These are phyloP conservation scores for Megaleporinus macrocephalus DNA, from an alignment of 2,113 vertebrate species.

Conservation along the genomic window DNA sequence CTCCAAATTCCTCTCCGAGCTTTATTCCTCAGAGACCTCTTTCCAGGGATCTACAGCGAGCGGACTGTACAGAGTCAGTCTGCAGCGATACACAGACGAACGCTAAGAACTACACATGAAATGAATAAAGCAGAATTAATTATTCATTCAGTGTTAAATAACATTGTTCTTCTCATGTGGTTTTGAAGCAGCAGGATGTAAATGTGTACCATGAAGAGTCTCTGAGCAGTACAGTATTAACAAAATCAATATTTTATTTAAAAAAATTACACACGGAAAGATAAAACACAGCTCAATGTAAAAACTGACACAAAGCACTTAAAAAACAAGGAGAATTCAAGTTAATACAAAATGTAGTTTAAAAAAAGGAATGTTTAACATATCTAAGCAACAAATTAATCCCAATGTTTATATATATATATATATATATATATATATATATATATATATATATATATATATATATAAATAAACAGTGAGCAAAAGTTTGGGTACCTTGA, in stretches of 20 bases:
- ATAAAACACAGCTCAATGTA: not conserved
- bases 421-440: no score
- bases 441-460: no score
- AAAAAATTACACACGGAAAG: not conserved
- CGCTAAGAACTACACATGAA: not conserved
- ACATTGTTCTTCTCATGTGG: not conserved
- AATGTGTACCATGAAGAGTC: not conserved
- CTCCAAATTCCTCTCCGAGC: not conserved
- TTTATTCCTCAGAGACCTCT: not conserved
- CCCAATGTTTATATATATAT: no score
- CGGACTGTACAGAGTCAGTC: not conserved
- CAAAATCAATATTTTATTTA: slow-evolving; percentile 2
- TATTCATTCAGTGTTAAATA: not conserved
- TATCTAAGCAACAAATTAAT: no score
- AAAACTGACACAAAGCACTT: not conserved
- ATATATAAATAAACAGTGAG: no score
- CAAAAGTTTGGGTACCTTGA: no score
- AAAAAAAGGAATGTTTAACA: no score
- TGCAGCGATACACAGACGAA: not conserved
- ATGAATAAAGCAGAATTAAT: not conserved
- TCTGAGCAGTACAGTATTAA: not conserved
- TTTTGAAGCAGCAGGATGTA: not conserved
- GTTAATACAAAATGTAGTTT: no score
- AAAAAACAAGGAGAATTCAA: not conserved
- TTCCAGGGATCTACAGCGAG: not conserved